A percentile compares a stretch with the other conserved stretches of the same genome.
Conservation (phyloP, 2,888 invertebrate genomes). For the Drosophila borealis region DNA sequence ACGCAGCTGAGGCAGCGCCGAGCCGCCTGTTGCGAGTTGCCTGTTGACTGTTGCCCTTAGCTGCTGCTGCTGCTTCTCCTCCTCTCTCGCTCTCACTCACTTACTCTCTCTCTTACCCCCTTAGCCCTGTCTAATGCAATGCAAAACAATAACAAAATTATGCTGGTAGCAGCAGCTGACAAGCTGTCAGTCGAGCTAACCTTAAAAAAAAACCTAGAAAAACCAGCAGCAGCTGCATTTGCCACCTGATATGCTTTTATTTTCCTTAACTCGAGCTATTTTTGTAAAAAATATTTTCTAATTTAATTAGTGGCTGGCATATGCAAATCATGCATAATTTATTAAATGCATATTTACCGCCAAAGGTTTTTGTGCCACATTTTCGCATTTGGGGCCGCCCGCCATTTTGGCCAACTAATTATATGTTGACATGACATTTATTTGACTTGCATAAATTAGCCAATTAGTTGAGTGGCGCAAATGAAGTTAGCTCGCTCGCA, state of each 20-base stretch:
- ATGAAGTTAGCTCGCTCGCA: slow-evolving; percentile 59
- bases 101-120: background rate
- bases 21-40: slow-evolving; percentile 13
- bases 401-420: slow-evolving; percentile 66
- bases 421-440: slow-evolving; percentile 79
- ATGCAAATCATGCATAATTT: slow-evolving; percentile 54
- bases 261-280: slow-evolving; percentile 1
- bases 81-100: background rate
- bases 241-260: background rate
- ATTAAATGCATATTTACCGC: slow-evolving; percentile 13
- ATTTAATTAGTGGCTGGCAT: slow-evolving; percentile 40
- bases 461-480: slow-evolving; percentile 72
- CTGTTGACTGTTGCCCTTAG: slow-evolving; percentile 10
- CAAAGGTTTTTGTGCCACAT: slow-evolving; percentile 24
- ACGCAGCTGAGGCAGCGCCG: slow-evolving; percentile 50
- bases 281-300: slow-evolving; percentile 11
- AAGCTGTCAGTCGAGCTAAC: slow-evolving; percentile 49
- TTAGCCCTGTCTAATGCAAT: slow-evolving; percentile 57
- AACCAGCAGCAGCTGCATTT: background rate
- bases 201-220: slow-evolving; percentile 11
- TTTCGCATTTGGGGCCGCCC: slow-evolving; percentile 25
- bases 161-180: slow-evolving; percentile 51
- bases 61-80: slow-evolving; percentile 1
- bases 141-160: slow-evolving; percentile 79
- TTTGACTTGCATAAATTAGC: slow-evolving; percentile 79